A percentile compares a stretch with the other conserved stretches of the same genome.
Conservation (phyloP, 2,797 vertebrate species). For the Syngnathus rostellatus region DNA sequence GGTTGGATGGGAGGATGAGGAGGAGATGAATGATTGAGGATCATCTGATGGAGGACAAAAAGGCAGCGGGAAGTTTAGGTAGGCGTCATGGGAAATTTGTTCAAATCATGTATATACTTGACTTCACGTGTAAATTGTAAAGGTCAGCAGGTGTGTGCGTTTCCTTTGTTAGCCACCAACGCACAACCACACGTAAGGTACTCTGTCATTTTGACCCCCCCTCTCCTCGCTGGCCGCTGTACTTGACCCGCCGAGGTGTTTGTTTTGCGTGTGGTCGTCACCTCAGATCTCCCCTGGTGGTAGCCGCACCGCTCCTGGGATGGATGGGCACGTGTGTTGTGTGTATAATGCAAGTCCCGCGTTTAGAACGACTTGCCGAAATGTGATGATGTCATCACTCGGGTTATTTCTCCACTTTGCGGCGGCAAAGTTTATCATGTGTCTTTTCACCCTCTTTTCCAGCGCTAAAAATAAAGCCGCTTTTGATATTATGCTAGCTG, state of each 20-base stretch:
- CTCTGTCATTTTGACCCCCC: constrained; percentile 59
- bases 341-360: constrained; percentile 14
- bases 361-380: constrained; percentile 27
- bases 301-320: constrained; percentile 35
- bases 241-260: constrained; percentile 38
- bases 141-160: constrained; percentile 32
- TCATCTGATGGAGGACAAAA: neutral
- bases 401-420: neutral
- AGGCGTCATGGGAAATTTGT: neutral
- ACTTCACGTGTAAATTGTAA: neutral
- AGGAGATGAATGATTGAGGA: neutral
- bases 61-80: neutral
- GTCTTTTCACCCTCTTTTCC: neutral
- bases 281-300: constrained; percentile 62
- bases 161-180: constrained; percentile 48
- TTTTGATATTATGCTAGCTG: neutral
- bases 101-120: neutral
- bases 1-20: neutral
- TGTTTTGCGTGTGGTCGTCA: constrained; percentile 55
- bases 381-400: constrained; percentile 7
- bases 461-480: neutral
- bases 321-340: constrained; percentile 9
- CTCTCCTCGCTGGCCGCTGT: constrained; percentile 37
- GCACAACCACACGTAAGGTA: constrained; percentile 34
- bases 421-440: neutral